phyloP scores from a whole-genome alignment of 2,888 invertebrate species.

The Papilio protenor region DNA sequence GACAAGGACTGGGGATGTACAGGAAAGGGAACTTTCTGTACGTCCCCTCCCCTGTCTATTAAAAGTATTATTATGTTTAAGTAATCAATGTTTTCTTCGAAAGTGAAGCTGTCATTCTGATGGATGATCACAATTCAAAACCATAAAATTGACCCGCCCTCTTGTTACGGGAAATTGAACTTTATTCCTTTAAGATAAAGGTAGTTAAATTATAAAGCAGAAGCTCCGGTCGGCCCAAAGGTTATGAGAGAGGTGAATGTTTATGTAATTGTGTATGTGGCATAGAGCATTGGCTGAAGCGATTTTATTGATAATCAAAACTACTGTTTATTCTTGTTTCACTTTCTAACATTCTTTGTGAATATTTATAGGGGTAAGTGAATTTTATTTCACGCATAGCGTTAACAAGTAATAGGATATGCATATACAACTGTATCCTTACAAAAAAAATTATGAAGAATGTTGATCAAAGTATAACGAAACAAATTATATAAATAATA shows the following conservation, averaged over 20 bases:
- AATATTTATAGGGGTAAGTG: background rate
- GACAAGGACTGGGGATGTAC: background rate
- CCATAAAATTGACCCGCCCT: background rate
- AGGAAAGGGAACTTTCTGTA: background rate
- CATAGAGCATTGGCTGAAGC: constrained; percentile 48
- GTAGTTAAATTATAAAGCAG: constrained; percentile 29
- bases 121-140: constrained; percentile 30
- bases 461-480: too few relatives aligned
- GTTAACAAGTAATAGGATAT: too few relatives aligned
- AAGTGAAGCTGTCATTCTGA: constrained; percentile 40
- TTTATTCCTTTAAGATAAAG: background rate
- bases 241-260: constrained; percentile 69
- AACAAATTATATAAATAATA: background rate
- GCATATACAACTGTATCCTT: too few relatives aligned
- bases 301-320: constrained; percentile 3
- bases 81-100: constrained; percentile 37
- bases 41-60: background rate
- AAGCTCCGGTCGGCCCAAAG: constrained; percentile 59
- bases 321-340: background rate
- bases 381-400: background rate
- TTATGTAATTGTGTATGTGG: constrained; percentile 60
- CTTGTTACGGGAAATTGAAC: constrained; percentile 10
- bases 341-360: background rate
- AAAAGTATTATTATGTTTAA: background rate
- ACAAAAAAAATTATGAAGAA: background rate